These are phyloP conservation scores for Discoglossus pictus DNA, from an alignment of 2,797 vertebrate species.

Conservation along the genomic window DNA sequence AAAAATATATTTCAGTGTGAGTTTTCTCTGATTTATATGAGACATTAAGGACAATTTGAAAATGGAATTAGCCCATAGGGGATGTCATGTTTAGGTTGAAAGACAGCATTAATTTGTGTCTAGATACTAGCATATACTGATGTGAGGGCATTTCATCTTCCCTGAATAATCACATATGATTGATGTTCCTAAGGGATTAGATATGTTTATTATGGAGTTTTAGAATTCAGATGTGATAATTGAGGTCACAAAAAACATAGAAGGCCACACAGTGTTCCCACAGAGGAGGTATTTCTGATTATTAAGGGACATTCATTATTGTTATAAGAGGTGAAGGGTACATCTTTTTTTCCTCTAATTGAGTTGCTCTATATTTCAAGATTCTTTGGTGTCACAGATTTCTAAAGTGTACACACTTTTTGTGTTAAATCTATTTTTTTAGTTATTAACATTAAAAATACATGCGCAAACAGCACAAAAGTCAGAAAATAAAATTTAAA, in stretches of 20 bases:
- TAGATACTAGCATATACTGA: slow-evolving; percentile 7
- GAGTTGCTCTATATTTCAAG: not conserved
- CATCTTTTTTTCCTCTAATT: slow-evolving; percentile 3
- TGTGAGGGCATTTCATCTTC: slow-evolving; percentile 18
- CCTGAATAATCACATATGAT: slow-evolving; percentile 36
- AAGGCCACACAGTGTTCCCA: slow-evolving; percentile 32
- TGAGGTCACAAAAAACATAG: slow-evolving; percentile 33
- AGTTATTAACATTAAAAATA: too few species aligned
- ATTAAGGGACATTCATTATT: slow-evolving; percentile 24
- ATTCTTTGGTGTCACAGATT: too few species aligned
- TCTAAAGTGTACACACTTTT: not conserved
- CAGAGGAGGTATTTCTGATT: slow-evolving; percentile 31
- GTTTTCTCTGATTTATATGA: too few species aligned
- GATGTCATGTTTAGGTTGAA: slow-evolving; percentile 12
- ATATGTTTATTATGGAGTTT: slow-evolving; percentile 42
- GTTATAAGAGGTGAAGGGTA: not conserved
- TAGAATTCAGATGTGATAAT: slow-evolving; percentile 47
- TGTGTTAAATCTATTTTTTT: not conserved
- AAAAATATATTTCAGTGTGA: too few species aligned
- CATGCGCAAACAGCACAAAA: too few species aligned
- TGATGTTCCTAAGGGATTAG: slow-evolving; percentile 25
- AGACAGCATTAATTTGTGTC: slow-evolving; percentile 10
- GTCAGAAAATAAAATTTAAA: too few species aligned
- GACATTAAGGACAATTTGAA: too few species aligned
- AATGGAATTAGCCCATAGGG: too few species aligned